Conservation (phyloP, 2,113 vertebrate species). For the Ceyx cyanopectus region DNA sequence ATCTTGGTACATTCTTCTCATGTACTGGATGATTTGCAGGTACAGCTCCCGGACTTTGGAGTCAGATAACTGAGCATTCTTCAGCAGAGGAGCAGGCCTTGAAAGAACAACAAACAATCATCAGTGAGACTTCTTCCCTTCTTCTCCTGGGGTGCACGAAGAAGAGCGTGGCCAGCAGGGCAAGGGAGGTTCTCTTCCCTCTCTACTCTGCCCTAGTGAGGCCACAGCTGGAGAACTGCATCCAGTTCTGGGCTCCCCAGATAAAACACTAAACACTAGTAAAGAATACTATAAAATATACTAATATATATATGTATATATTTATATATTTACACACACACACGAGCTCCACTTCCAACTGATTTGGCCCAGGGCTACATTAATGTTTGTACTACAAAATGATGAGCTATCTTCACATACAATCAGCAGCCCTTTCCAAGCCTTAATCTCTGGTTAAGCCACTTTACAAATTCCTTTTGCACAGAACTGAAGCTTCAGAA, state of each 20-base stretch:
- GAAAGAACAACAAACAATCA: not conserved
- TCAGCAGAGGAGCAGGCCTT: constrained; percentile 94
- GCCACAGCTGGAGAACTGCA: not conserved
- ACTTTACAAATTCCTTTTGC: not conserved
- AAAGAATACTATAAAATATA: too few species aligned
- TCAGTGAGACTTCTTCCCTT: not conserved
- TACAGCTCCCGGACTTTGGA: constrained; percentile 92
- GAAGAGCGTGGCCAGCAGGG: not conserved
- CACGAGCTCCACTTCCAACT: not conserved
- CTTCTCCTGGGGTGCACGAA: not conserved
- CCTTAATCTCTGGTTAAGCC: not conserved
- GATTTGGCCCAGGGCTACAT: not conserved
- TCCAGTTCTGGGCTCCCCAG: not conserved
- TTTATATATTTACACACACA: too few species aligned
- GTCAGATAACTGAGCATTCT: constrained; percentile 88
- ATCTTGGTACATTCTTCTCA: constrained; percentile 95
- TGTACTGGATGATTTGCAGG: constrained; percentile 90
- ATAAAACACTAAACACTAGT: too few species aligned
- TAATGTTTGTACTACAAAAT: not conserved
- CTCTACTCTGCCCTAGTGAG: not conserved
- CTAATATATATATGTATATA: too few species aligned
- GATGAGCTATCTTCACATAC: not conserved
- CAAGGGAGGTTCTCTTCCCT: not conserved
- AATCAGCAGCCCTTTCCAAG: not conserved
- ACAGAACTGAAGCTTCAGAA: not conserved